These are phyloP conservation scores for Bombus breviceps DNA, from an alignment of 1,140 invertebrate genomes.

Conservation along the genomic window DNA sequence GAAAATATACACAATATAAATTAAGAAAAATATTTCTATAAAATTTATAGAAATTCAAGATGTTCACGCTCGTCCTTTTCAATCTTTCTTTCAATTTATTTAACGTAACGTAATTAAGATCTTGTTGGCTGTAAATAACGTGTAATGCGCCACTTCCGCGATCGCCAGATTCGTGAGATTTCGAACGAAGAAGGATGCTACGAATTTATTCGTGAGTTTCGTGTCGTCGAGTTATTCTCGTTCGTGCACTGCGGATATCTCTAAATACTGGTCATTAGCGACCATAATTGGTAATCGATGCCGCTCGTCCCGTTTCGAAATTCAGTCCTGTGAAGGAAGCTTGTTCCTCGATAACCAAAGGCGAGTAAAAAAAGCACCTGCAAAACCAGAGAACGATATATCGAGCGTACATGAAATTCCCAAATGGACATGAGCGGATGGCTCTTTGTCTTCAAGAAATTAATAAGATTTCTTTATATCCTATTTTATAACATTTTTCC, in stretches of 20 bases:
- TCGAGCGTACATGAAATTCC: not conserved
- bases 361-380: not conserved
- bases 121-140: too few species aligned
- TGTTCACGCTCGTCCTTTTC: too few species aligned
- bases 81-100: too few species aligned
- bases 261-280: conserved; percentile 57
- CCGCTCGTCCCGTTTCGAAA: conserved; percentile 65
- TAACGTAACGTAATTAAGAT: not conserved
- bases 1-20: not conserved
- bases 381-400: not conserved
- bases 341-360: conserved; percentile 16
- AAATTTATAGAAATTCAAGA: too few species aligned
- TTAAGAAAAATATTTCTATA: too few species aligned
- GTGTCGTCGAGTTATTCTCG: conserved; percentile 61
- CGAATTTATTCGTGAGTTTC: conserved; percentile 63
- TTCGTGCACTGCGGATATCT: conserved; percentile 41
- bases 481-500: too few species aligned
- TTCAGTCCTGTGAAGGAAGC: conserved; percentile 46
- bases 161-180: conserved; percentile 3
- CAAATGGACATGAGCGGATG: too few species aligned
- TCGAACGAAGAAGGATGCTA: conserved; percentile 10
- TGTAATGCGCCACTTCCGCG: not conserved
- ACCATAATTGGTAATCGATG: conserved; percentile 66
- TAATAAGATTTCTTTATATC: too few species aligned
- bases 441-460: too few species aligned